Evolutionary conservation across 2,113 vertebrate genomes (phyloP).

Genomic region (Anhinga anhinga): DNA sequence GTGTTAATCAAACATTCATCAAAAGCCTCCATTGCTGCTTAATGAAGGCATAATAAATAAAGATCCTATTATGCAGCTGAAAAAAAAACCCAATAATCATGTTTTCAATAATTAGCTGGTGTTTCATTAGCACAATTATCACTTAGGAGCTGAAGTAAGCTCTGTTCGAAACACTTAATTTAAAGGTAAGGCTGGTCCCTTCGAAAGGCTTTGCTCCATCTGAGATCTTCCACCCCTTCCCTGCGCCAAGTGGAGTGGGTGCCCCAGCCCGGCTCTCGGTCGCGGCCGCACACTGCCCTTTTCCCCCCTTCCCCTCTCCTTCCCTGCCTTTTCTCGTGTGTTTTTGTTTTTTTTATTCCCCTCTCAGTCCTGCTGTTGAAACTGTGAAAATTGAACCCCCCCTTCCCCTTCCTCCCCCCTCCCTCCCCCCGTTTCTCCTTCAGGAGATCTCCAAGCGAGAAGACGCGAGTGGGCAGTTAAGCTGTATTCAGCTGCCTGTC

Average conservation of each 20-base stretch:
- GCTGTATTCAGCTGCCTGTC: slow-evolving; percentile 98
- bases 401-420: slow-evolving; percentile 37
- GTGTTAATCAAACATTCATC: slow-evolving; percentile 53
- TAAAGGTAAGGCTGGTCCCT: slow-evolving; percentile 36
- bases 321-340: neutral
- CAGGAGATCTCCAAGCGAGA: slow-evolving; percentile 96
- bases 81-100: neutral
- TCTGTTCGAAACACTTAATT: slow-evolving; percentile 27
- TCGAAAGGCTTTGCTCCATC: neutral
- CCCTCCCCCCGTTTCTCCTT: slow-evolving; percentile 77
- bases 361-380: slow-evolving; percentile 54
- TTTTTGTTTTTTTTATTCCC: neutral
- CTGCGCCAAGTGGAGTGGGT: neutral
- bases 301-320: neutral
- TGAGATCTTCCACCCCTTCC: neutral
- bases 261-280: neutral
- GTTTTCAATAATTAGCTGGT: slow-evolving; percentile 48
- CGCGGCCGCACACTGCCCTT: neutral
- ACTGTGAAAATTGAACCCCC: slow-evolving; percentile 56
- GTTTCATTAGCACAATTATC: slow-evolving; percentile 55
- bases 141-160: slow-evolving; percentile 11
- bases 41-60: slow-evolving; percentile 28
- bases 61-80: slow-evolving; percentile 39
- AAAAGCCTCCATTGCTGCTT: slow-evolving; percentile 1
- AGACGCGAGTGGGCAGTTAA: slow-evolving; percentile 94